Conservation (phyloP, 2,888 invertebrate species). For the Amblyteles armatorius region DNA sequence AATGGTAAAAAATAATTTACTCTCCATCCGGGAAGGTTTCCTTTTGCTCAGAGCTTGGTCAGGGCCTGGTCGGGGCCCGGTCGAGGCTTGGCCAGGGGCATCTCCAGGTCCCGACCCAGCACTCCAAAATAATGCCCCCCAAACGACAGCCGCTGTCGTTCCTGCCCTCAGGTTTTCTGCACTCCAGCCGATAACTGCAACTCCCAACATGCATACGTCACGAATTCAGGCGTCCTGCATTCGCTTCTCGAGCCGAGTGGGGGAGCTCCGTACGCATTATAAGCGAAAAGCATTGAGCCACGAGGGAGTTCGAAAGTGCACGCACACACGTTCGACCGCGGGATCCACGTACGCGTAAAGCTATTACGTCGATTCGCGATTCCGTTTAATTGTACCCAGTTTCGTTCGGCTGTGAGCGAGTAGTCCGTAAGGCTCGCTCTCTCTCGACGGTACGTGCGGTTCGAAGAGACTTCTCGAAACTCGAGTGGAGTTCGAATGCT, state of each 20-base stretch:
- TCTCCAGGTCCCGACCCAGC: no score
- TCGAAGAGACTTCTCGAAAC: constrained; percentile 22
- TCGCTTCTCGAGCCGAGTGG: not conserved
- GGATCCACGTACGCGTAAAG: constrained; percentile 38
- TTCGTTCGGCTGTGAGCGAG: constrained; percentile 18
- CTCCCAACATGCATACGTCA: not conserved
- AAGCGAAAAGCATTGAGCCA: not conserved
- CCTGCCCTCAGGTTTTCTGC: not conserved
- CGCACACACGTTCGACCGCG: not conserved
- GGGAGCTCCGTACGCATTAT: not conserved
- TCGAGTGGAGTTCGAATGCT: constrained; percentile 37
- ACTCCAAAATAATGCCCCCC: not conserved
- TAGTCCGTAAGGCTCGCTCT: not conserved
- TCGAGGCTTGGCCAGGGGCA: no score
- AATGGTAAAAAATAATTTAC: no score
- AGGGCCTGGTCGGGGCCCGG: no score
- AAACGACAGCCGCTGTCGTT: not conserved
- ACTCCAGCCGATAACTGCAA: not conserved
- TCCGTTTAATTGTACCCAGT: constrained; percentile 49
- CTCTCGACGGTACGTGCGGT: constrained; percentile 28
- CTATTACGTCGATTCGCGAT: constrained; percentile 50
- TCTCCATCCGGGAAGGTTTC: no score
- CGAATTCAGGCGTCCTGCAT: not conserved
- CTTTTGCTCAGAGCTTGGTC: no score
- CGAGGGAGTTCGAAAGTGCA: not conserved